phyloP scores from a whole-genome alignment of 2,888 invertebrate species.

The Microctonus brassicae region DNA sequence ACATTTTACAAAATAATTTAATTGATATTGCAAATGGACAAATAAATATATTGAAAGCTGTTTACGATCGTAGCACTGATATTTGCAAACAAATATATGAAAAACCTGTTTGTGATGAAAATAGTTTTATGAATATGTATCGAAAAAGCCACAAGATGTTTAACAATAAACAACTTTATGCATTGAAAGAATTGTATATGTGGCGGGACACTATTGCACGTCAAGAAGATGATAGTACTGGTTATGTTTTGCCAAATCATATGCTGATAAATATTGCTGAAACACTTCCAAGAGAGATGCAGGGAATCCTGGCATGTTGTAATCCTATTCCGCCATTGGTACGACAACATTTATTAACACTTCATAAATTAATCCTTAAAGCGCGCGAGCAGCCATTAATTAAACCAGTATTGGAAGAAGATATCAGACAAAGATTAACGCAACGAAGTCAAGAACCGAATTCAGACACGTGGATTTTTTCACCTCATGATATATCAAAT shows the following conservation, averaged over 20 bases:
- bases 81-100: constrained; percentile 85
- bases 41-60: constrained; percentile 77
- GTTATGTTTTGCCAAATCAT: constrained; percentile 95
- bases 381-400: constrained; percentile 80
- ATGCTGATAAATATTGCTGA: constrained; percentile 94
- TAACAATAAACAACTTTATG: constrained; percentile 87
- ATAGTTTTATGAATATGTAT: constrained; percentile 83
- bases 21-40: constrained; percentile 76
- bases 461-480: constrained; percentile 56
- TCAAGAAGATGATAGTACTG: constrained; percentile 90
- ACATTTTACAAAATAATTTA: constrained; percentile 82
- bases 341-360: constrained; percentile 72
- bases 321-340: constrained; percentile 90
- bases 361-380: constrained; percentile 78
- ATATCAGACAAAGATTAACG: constrained; percentile 58
- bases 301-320: constrained; percentile 93
- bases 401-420: constrained; percentile 66
- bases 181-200: constrained; percentile 82
- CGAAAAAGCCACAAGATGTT: constrained; percentile 84
- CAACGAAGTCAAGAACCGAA: constrained; percentile 54
- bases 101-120: constrained; percentile 80
- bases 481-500: constrained; percentile 61
- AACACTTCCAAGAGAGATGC: constrained; percentile 88
- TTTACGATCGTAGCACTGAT: constrained; percentile 81
- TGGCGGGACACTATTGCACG: constrained; percentile 93